A percentile compares a stretch with the other conserved stretches of the same genome.
These are phyloP conservation scores for Zapornia atra DNA, from an alignment of 2,113 vertebrate species.

Conservation along the genomic window DNA sequence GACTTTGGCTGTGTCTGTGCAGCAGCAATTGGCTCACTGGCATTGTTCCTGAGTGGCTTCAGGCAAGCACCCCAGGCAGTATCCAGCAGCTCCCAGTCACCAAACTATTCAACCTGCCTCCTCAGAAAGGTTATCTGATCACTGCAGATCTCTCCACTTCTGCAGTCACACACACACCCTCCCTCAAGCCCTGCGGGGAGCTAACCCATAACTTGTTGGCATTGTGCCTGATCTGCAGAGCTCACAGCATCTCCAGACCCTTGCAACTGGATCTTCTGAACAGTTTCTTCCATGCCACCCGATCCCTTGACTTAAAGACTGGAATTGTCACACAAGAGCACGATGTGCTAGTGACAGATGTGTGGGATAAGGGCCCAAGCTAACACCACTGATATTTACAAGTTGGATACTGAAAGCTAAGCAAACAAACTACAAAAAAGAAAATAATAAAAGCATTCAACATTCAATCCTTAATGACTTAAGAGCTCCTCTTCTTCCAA, in stretches of 20 bases:
- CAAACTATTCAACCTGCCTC: neutral
- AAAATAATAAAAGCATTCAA: neutral
- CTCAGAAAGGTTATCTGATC: neutral
- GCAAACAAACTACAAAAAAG: neutral
- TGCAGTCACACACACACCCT: neutral
- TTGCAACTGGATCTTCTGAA: neutral
- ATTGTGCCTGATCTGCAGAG: neutral
- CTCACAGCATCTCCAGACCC: neutral
- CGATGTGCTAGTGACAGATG: neutral
- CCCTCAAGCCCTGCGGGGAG: neutral
- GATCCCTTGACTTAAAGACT: neutral
- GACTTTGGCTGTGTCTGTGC: too few relatives aligned
- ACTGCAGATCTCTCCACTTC: neutral
- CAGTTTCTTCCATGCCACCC: neutral
- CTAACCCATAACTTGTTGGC: neutral
- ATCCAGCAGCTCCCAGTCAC: neutral
- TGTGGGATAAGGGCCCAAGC: neutral
- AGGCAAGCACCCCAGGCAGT: neutral
- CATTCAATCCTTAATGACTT: neutral
- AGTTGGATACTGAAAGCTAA: neutral
- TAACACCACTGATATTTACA: neutral
- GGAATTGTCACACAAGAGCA: neutral
- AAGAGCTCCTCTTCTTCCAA: neutral
- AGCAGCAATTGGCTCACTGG: neutral
- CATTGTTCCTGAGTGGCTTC: neutral